Evolutionary conservation across 2,797 vertebrate species (phyloP).

Genomic region (Parauchenoglanis ngamensis): DNA sequence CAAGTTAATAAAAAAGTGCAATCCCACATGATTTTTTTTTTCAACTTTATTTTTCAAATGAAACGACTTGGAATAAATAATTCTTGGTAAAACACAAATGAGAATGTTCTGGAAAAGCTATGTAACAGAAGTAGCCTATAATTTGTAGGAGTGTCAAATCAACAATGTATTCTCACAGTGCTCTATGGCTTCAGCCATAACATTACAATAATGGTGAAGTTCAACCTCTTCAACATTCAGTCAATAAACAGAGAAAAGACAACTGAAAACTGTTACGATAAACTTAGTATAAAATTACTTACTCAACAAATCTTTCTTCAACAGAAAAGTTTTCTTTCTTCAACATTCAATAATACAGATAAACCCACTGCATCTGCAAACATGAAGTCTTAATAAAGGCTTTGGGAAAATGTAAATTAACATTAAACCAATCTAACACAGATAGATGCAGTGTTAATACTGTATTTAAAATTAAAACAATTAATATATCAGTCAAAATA

Average conservation of each 20-base stretch:
- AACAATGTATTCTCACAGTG: constrained; percentile 48
- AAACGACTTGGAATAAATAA: constrained; percentile 50
- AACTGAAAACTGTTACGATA: not conserved
- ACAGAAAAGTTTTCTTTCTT: not conserved
- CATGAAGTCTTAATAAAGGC: not conserved
- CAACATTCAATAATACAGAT: constrained; percentile 14
- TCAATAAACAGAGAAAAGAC: not conserved
- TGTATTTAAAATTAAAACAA: not conserved
- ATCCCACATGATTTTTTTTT: constrained; percentile 25
- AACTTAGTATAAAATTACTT: constrained; percentile 10
- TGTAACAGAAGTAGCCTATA: constrained; percentile 18
- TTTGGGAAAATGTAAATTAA: constrained; percentile 1
- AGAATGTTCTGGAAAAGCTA: constrained; percentile 36
- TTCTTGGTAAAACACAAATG: constrained; percentile 51
- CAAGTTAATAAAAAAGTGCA: not conserved
- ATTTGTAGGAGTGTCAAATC: constrained; percentile 15
- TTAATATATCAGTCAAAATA: not conserved
- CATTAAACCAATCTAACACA: constrained; percentile 13
- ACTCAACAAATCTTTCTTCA: not conserved
- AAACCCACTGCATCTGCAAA: constrained; percentile 3
- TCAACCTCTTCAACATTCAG: constrained; percentile 18
- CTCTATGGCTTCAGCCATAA: constrained; percentile 24
- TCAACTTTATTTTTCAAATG: constrained; percentile 56
- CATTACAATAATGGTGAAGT: not conserved
- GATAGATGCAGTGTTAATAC: not conserved